phyloP scores from a whole-genome alignment of 2,888 invertebrate species.

The Acronicta aceris region DNA sequence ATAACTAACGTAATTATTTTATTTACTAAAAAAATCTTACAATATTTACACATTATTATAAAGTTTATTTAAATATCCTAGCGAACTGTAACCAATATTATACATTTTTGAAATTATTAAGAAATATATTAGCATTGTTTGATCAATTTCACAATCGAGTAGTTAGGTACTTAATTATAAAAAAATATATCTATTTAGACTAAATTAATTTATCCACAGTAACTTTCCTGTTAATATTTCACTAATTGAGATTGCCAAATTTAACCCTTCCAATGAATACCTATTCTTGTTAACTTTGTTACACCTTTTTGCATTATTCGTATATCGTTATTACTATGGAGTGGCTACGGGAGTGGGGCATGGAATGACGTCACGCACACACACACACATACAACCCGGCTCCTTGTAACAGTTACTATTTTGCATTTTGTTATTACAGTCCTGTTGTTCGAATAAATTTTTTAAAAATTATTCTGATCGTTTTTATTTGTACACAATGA shows the following conservation, averaged over 20 bases:
- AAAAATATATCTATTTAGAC: slow-evolving; percentile 63
- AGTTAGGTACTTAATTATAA: slow-evolving; percentile 77
- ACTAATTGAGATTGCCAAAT: slow-evolving; percentile 81
- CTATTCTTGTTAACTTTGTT: slow-evolving; percentile 79
- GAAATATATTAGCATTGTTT: slow-evolving; percentile 67
- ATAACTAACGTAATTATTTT: slow-evolving; percentile 30
- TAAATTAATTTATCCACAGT: slow-evolving; percentile 71
- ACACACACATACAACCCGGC: slow-evolving; percentile 67
- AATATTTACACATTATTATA: slow-evolving; percentile 50
- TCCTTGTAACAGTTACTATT: slow-evolving; percentile 82
- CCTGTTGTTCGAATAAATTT: slow-evolving; percentile 87
- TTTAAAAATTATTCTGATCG: slow-evolving; percentile 55
- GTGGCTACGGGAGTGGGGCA: slow-evolving; percentile 59
- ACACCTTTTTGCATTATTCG: slow-evolving; percentile 66
- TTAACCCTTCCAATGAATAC: slow-evolving; percentile 74
- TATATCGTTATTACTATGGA: slow-evolving; percentile 48
- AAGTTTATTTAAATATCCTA: slow-evolving; percentile 54
- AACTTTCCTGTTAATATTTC: slow-evolving; percentile 73
- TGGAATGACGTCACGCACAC: slow-evolving; percentile 62
- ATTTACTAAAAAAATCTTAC: slow-evolving; percentile 46
- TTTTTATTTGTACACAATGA: slow-evolving; percentile 41
- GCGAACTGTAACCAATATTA: slow-evolving; percentile 62
- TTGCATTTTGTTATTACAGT: slow-evolving; percentile 88
- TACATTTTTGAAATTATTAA: slow-evolving; percentile 61
- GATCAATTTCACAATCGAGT: slow-evolving; percentile 75